Base-by-base conservation (phyloP, 2,888 invertebrate species). In the Agrotis puta region DNA sequence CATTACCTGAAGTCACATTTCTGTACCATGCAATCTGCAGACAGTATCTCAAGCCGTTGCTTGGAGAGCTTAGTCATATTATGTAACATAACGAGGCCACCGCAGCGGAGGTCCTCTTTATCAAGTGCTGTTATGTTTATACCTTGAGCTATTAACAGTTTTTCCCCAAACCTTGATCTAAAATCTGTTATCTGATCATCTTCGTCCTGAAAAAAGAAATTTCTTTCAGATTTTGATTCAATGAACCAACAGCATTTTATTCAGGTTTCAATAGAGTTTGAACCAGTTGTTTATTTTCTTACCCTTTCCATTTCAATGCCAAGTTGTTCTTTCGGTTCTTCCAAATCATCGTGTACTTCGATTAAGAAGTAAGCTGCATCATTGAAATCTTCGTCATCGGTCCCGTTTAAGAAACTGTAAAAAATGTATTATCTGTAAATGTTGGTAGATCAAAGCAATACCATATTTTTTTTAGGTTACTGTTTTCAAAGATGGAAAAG, bases 101-200 rank as follows among this genome's bases (percentile, higher is more conserved):
- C 98, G 88, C 98, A 98, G 79, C 98, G 95, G 71, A 98, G 91
- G 92, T 98, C 98, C 85, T 97, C 97, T 87, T 97, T 97, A 83
- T 98, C 97, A 78, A 98, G 93, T 65, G 97, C 97, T 18, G 98
- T 97, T 50, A 97, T 97, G 89, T 98, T 98, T 0, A 98, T 97
- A 47, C 98, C 97, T 87, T 97, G 97, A 57, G 96, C 95, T 89
- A 96, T 94, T 33, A 98, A 91, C 65, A 97, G 91, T 73, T 97
- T 97, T 84, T 97, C 97, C 13, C 97, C 97, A 89, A 98, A 98
- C 83, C 97, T 96, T 83, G 97, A 97, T 88, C 97, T 97, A 83
- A 98, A 97, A 90, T 98, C 97, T 65, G 97, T 97, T n/a, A 97
- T 97, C 27, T 97, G 97, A 78, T 97, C 97, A 85, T 98, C 97